Evolutionary conservation across 2,888 invertebrate species (phyloP).

Genomic region (Trimorus sp.): DNA sequence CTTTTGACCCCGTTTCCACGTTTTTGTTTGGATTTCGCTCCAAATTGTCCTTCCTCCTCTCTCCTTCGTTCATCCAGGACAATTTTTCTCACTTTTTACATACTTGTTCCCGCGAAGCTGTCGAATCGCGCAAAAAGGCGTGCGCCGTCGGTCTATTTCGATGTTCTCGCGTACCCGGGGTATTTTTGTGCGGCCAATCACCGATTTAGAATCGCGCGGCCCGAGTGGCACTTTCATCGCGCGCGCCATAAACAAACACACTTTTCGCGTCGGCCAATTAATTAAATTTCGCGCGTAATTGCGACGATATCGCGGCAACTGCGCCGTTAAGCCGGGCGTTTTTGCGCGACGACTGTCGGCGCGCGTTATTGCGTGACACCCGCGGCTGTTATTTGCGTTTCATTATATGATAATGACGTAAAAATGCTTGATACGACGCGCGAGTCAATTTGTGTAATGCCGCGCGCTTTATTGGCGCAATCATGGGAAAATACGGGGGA

Average conservation of each 20-base stretch:
- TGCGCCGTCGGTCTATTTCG: too few relatives aligned
- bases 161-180: too few relatives aligned
- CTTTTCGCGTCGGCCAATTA: slow-evolving; percentile 26
- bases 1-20: too few relatives aligned
- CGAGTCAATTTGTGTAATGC: slow-evolving; percentile 55
- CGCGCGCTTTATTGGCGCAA: slow-evolving; percentile 47
- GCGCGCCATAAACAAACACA: slow-evolving; percentile 2
- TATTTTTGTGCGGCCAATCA: too few relatives aligned
- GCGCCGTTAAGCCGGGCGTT: slow-evolving; percentile 28
- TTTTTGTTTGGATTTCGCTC: too few relatives aligned
- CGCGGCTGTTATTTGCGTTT: slow-evolving; percentile 47
- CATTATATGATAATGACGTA: slow-evolving; percentile 60
- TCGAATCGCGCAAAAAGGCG: too few relatives aligned
- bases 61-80: too few relatives aligned
- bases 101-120: too few relatives aligned
- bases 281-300: slow-evolving; percentile 41
- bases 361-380: slow-evolving; percentile 39
- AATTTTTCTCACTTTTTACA: too few relatives aligned
- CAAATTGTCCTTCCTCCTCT: too few relatives aligned
- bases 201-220: too few relatives aligned
- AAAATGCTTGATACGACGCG: slow-evolving; percentile 54
- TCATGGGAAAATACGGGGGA: slow-evolving; percentile 55
- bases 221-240: not conserved
- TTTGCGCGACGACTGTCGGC: slow-evolving; percentile 23
- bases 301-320: slow-evolving; percentile 27